Evolutionary conservation across 2,888 invertebrate species (phyloP).

Genomic region (Eupithecia exiguata): DNA sequence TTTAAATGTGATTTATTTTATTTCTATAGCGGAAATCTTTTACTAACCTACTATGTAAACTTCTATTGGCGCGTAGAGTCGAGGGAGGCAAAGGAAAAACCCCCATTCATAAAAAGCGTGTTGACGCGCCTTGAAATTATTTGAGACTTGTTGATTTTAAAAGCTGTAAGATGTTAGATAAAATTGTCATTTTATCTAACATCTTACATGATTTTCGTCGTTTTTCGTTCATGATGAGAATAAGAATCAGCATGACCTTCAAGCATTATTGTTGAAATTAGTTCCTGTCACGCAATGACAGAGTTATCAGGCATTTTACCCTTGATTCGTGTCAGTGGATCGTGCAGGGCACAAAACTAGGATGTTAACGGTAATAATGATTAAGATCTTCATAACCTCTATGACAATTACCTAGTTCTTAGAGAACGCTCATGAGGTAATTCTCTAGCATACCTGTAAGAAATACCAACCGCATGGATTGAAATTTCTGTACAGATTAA

Average conservation of each 20-base stretch:
- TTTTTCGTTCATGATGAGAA: background rate
- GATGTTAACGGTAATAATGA: slow-evolving; percentile 19
- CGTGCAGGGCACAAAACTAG: slow-evolving; percentile 13
- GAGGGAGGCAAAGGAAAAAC: background rate
- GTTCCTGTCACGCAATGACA: slow-evolving; percentile 31
- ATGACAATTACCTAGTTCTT: background rate
- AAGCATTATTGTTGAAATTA: slow-evolving; percentile 28
- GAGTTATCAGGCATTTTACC: slow-evolving; percentile 21
- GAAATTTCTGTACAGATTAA: background rate
- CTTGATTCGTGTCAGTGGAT: slow-evolving; percentile 26
- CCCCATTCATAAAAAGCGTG: background rate
- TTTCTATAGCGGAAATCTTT: background rate
- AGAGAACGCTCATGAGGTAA: background rate
- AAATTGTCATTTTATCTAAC: no score
- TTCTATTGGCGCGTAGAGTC: background rate
- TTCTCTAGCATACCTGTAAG: background rate
- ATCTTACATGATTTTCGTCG: no score
- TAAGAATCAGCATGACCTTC: slow-evolving; percentile 13
- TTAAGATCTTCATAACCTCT: slow-evolving; percentile 14
- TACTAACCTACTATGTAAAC: background rate
- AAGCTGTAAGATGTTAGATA: background rate
- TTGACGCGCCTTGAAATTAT: background rate
- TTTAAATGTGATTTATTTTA: slow-evolving; percentile 32
- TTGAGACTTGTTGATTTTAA: background rate
- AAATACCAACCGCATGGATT: background rate